Base-by-base conservation (phyloP, 2,113 vertebrate species). In the Machaerirhynchus nigripectus region DNA sequence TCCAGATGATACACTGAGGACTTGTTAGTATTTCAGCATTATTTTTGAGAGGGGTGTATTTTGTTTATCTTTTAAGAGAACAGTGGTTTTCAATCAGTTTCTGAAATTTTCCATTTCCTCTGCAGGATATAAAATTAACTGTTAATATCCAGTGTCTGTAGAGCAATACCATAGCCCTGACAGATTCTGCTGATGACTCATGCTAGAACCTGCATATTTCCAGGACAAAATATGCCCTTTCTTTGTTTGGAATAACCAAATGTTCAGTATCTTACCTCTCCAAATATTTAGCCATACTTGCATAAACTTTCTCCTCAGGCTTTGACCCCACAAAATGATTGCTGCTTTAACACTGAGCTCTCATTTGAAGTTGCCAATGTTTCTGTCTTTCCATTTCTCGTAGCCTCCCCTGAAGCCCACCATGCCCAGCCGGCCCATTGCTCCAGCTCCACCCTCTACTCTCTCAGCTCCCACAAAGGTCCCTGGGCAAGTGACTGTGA, bases 381-480 rank as follows among this genome's bases (percentile, higher is more conserved):
- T 76, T 86, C 37, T 84, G 35, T 60, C 15, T 94, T n/a, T 78
- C 40, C 78, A 3, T 96, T 91, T 95, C 75, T 97, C 95, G 64
- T 49, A 99, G 99, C 98, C 99, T 19, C 98, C 99, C 49, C 73
- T 99, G 96, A 99, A 99, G 97, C 98, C 99, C 50, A 98, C 98
- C 55, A 99, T 99, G 98, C 99, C 99, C 76, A 99, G 99, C 97
- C 98, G 99, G 84, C 99, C 99, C 86, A 99, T 99, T 91, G 99
- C 99, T 96, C 99, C 99, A 74, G 99, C 99, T 94, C 99, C 99
- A 69, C 98, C 98, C 61, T 98, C 98, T 74, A 98, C 98, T 96
- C 98, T 99, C 73, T 97, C 99, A 14, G 98, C 98, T 89, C 98
- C 99, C 35, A 95, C 99, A 17, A 99, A 99, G 96, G 99, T 99